phyloP scores from a whole-genome alignment of 2,888 invertebrate species.

The Metellina segmentata region DNA sequence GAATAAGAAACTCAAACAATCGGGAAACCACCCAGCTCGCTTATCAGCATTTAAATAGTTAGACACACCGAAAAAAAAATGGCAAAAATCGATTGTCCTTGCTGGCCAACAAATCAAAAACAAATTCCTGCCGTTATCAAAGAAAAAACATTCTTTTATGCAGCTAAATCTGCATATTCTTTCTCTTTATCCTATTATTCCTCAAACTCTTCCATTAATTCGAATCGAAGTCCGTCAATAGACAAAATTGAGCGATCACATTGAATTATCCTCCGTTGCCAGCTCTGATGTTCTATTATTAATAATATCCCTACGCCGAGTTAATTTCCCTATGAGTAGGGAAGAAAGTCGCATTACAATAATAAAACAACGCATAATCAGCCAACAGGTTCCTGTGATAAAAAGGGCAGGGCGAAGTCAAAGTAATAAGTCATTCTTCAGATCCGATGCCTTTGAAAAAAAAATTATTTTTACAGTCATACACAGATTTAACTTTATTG shows the following conservation, averaged over 20 bases:
- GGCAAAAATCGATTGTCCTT: too few species aligned
- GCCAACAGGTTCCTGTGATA: neutral
- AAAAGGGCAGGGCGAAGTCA: neutral
- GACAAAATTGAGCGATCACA: too few species aligned
- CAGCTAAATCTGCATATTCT: too few species aligned
- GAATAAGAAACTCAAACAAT: neutral
- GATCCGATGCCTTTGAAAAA: neutral
- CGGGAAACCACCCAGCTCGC: neutral
- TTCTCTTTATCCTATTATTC: too few species aligned
- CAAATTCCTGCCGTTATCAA: neutral
- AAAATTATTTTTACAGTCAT: slow-evolving; percentile 19
- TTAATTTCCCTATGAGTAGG: neutral
- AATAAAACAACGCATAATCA: neutral
- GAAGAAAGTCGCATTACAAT: neutral
- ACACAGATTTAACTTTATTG: slow-evolving; percentile 31
- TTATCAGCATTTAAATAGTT: neutral
- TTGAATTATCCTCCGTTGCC: neutral
- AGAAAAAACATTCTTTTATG: neutral
- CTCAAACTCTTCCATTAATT: too few species aligned
- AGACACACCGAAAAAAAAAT: neutral
- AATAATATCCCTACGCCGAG: neutral
- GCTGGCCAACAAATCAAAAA: neutral
- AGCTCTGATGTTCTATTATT: neutral
- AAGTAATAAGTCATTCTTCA: neutral
- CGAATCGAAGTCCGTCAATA: too few species aligned